Base-by-base conservation (phyloP, 2,113 vertebrate species). In the Collichthys lucidus region DNA sequence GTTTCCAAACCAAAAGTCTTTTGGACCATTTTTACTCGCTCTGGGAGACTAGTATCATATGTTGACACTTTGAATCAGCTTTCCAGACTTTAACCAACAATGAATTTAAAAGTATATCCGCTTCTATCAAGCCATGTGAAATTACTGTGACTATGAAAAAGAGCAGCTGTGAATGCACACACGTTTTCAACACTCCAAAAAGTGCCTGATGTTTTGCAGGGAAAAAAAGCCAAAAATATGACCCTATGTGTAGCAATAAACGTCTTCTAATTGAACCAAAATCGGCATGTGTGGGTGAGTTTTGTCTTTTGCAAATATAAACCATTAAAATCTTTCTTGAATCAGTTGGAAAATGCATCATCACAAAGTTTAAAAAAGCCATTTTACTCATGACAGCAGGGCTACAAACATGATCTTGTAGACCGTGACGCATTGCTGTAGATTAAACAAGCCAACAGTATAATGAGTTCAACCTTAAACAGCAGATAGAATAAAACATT, bases 21-120 rank as follows among this genome's bases (percentile, higher is more conserved):
- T 80, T 72, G 88, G 90, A 92, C 90, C 87, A 86, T 77, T 83
- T 83, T 70, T 60, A 59, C 68, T 88, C 31, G 56, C 31, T 83
- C 53, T 17, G 49, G 46, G 29, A 44, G 14, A 61, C 35, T 57
- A 42, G 24, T 46, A 35, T 68, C 29, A 56, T 67, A 31, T 72
- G 22, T 16, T 40, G 14, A 50, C 11, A 24, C 16, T 62, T 78
- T 8, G 24, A n/a, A 67, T 22, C 11, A 22, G 42, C 22, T 52
- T 71, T 50, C 40, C 24, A 61, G 64, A 50, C 19, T 35, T 35
- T 71, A 74, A 26, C 17, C 4, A 62, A 11, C 55, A 24, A 11
- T 15, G 11, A 46, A 55, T 66, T 4, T 49, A 14, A 40, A 2
- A 60, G n/a, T 17, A 63, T 71, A 17, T 7, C 22, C 47, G 35